phyloP scores from a whole-genome alignment of 2,888 invertebrate genomes.

The Macrophya alboannulata region DNA sequence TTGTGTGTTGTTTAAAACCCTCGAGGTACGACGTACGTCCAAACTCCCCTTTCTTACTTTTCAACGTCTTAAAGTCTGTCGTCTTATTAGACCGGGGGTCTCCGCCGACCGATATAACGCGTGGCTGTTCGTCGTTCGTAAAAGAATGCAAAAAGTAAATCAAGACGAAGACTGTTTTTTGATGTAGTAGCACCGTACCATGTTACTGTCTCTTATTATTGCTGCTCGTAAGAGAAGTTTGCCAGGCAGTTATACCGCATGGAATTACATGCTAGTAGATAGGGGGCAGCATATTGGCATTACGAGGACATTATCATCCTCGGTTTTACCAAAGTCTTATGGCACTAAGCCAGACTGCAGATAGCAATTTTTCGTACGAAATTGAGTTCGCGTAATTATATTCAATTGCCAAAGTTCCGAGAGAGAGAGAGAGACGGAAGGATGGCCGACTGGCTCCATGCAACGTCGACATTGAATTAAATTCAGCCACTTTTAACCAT shows the following conservation, averaged over 20 bases:
- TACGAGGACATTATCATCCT: constrained; percentile 29
- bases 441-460: not conserved
- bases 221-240: constrained; percentile 69
- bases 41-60: not conserved
- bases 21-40: constrained; percentile 43
- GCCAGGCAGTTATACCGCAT: constrained; percentile 70
- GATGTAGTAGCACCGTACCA: not conserved
- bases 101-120: not conserved
- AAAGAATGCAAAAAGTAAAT: not conserved
- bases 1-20: constrained; percentile 67
- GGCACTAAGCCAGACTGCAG: constrained; percentile 72
- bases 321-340: constrained; percentile 71
- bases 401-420: constrained; percentile 78
- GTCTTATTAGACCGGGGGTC: not conserved
- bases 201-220: constrained; percentile 71
- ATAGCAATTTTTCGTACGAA: constrained; percentile 59
- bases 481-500: not conserved
- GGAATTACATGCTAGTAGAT: constrained; percentile 67
- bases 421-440: not conserved
- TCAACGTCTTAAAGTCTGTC: constrained; percentile 72
- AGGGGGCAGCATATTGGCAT: constrained; percentile 78
- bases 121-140: not conserved
- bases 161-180: not conserved
- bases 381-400: constrained; percentile 73
- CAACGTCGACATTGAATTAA: not conserved